phyloP scores from a whole-genome alignment of 2,888 invertebrate species.

The Rhamphomyia laevipes region DNA sequence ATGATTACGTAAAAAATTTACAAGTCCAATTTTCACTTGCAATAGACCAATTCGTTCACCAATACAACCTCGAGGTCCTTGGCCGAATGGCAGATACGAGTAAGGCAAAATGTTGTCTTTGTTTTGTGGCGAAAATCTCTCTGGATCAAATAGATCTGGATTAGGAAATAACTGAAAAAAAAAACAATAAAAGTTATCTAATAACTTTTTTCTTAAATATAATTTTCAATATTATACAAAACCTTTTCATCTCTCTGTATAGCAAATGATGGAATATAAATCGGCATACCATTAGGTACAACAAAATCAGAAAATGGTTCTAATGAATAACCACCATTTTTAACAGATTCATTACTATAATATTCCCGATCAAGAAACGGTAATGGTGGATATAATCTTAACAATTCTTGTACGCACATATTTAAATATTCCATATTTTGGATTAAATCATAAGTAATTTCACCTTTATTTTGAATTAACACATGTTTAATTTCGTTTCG shows the following conservation, averaged over 20 bases:
- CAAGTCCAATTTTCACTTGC: slow-evolving; percentile 30
- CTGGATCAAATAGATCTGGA: slow-evolving; percentile 32
- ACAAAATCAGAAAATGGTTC: slow-evolving; percentile 27
- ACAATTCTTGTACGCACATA: slow-evolving; percentile 34
- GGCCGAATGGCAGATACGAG: slow-evolving; percentile 30
- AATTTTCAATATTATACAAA: background rate
- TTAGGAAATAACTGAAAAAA: slow-evolving; percentile 28
- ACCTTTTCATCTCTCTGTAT: slow-evolving; percentile 34
- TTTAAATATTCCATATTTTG: slow-evolving; percentile 36
- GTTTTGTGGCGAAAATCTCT: slow-evolving; percentile 29
- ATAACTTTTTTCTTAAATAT: background rate
- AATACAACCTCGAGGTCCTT: slow-evolving; percentile 32
- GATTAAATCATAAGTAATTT: slow-evolving; percentile 35
- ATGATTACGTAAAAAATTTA: slow-evolving; percentile 30
- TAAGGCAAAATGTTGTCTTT: slow-evolving; percentile 22
- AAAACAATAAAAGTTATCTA: background rate
- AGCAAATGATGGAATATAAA: slow-evolving; percentile 29
- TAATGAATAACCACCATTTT: slow-evolving; percentile 21
- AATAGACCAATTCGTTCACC: slow-evolving; percentile 32
- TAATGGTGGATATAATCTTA: slow-evolving; percentile 33
- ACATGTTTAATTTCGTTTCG: slow-evolving; percentile 36
- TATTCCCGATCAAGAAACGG: slow-evolving; percentile 34
- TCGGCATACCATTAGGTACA: slow-evolving; percentile 27
- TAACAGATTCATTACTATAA: slow-evolving; percentile 18
- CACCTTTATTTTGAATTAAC: slow-evolving; percentile 27